phyloP scores from a whole-genome alignment of 2,797 vertebrate species.

The Corythornis leucogaster region DNA sequence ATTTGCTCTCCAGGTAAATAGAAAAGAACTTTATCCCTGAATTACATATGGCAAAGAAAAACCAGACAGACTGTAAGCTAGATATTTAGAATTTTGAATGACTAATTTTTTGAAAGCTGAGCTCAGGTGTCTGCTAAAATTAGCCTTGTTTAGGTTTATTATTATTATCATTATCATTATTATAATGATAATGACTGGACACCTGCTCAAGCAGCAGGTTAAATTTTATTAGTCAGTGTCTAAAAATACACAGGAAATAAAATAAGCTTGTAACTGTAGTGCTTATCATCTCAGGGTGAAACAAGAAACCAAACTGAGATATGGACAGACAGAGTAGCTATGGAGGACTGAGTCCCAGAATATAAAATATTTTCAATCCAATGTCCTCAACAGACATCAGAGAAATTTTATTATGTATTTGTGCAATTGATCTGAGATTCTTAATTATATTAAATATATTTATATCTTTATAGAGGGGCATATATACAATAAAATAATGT shows the following conservation, averaged over 20 bases:
- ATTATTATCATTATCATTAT: constrained; percentile 16
- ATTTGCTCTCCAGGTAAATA: neutral
- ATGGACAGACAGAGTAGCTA: neutral
- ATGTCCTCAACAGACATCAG: neutral
- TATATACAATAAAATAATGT: too few relatives aligned
- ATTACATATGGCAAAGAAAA: neutral
- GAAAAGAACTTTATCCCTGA: neutral
- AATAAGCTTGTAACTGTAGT: neutral
- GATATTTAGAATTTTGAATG: neutral
- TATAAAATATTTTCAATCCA: neutral
- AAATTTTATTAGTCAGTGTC: constrained; percentile 24
- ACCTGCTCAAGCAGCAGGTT: constrained; percentile 36
- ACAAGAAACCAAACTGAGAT: neutral
- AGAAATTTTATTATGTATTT: neutral
- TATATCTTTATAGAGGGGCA: neutral
- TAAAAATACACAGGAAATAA: constrained; percentile 37
- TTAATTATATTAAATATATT: neutral
- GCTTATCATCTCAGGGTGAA: neutral
- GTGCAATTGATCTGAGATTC: neutral
- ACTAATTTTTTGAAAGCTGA: neutral
- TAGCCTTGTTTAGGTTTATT: constrained; percentile 40
- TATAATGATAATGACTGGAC: constrained; percentile 32
- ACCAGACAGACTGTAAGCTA: neutral
- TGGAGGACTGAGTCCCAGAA: neutral
- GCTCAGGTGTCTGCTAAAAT: constrained; percentile 49